These are phyloP conservation scores for Notarius lentiginosus DNA, from an alignment of 2,113 vertebrate species.

Conservation along the genomic window DNA sequence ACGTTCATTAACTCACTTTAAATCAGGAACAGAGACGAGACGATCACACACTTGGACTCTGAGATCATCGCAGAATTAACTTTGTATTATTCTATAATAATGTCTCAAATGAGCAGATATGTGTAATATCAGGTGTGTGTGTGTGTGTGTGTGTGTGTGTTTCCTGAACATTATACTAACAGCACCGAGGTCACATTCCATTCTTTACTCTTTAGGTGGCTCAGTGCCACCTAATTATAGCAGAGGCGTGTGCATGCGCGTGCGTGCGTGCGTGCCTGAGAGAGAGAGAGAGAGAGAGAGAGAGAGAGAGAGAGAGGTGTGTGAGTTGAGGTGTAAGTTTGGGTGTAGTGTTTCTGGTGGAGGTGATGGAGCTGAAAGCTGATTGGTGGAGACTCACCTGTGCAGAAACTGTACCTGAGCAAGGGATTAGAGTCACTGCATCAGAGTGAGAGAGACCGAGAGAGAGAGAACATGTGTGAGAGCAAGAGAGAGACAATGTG, in stretches of 20 bases:
- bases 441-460: not conserved
- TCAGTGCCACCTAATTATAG: not conserved
- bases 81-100: not conserved
- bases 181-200: conserved; percentile 2
- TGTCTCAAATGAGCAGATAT: not conserved
- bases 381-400: conserved; percentile 27
- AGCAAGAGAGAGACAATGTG: not conserved
- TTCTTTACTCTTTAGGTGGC: not conserved
- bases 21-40: not conserved
- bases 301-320: not conserved
- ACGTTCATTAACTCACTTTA: not conserved
- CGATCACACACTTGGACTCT: not conserved
- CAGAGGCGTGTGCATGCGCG: not conserved
- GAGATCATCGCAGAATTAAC: not conserved
- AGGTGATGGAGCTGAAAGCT: conserved; percentile 23
- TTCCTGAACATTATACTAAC: not conserved
- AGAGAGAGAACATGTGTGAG: too few relatives aligned
- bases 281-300: not conserved
- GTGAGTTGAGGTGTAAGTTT: conserved; percentile 23
- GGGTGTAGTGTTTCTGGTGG: conserved; percentile 22
- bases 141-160: conserved; percentile 1
- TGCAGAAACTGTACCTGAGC: not conserved
- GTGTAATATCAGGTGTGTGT: not conserved
- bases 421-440: not conserved
- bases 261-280: not conserved